Evolutionary conservation across 2,113 vertebrate genomes (phyloP), one percentile per base, ranked within the genome.

Genomic region (Rhea americana): DNA sequence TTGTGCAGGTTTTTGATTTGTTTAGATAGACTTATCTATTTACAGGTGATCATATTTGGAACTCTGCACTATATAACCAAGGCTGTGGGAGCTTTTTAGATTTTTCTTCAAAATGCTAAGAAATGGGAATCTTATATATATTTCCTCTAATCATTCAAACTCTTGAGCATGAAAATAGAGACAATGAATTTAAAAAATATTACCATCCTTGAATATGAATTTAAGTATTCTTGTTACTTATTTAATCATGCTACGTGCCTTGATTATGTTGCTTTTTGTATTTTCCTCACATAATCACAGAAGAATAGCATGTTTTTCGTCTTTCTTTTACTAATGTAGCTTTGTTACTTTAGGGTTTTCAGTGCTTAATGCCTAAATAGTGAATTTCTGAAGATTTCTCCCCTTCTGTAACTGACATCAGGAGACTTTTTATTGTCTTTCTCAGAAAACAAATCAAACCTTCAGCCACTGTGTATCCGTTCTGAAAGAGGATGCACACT

Each of bases 11-110:
- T 21, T 7, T 4, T 39, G 16, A 35, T 82, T 85, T 50, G 24
- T 74, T 19, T 48, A 48, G 88, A 77, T 30, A 3, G 8, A 58
- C 11, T 63, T 25, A 68, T 51, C 39, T 58, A 2, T 87, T 80
- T 81, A 58, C 18, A 43, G 5, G 9, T 74, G 12, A 30, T 35
- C 22, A 5, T 30, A 48, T 12, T 32, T 53, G 63, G 16, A 91
- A 43, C 2, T 1, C 5, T 45, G 3, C 0, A 0, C 5, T 63
- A 5, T 11, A 5, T 7, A 47, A 19, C 1, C 61, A 32, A 70
- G 88, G 56, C 7, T 7, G 3, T 3, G 9, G 3, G 1, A 1
- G 1, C 0, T 68, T 20, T 53, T 53, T 9, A 13, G 24, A 45
- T 3, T 5, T 7, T 75, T 53, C 62, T 71, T 11, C 9, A 73